phyloP scores from a whole-genome alignment of 2,888 invertebrate genomes.

The Helobdella robusta region DNA sequence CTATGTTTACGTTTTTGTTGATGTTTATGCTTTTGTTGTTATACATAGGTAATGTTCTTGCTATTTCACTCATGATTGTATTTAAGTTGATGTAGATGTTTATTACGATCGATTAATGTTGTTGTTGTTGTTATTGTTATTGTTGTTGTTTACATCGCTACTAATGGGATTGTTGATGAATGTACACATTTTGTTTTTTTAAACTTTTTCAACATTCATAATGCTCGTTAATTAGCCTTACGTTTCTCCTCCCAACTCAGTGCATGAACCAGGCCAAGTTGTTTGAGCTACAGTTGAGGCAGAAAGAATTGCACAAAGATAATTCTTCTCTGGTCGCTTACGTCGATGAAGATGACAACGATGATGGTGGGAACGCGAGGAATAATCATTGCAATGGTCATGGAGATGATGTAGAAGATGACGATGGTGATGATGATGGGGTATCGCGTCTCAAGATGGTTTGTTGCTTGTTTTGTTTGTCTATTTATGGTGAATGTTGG shows the following conservation, averaged over 20 bases:
- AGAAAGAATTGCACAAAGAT: conserved; percentile 25
- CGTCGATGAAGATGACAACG: conserved; percentile 13
- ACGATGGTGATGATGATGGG: background rate
- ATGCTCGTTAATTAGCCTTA: background rate
- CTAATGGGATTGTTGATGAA: no score
- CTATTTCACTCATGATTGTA: no score
- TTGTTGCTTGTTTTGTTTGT: background rate
- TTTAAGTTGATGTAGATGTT: no score
- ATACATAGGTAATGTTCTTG: no score
- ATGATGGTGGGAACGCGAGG: conserved; percentile 16
- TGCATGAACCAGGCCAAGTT: conserved; percentile 46
- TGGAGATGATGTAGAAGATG: conserved; percentile 3
- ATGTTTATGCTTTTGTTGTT: no score
- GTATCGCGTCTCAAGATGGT: no score
- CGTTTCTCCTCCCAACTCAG: conserved; percentile 35
- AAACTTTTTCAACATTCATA: background rate
- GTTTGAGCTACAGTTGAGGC: conserved; percentile 40
- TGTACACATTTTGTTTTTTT: conserved; percentile 7
- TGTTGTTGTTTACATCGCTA: no score
- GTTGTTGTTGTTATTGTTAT: no score
- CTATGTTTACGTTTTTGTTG: no score
- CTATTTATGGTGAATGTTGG: no score
- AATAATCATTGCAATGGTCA: background rate
- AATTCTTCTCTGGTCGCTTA: background rate
- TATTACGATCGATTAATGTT: no score